Evolutionary conservation across 2,888 invertebrate species (phyloP).

Genomic region (Aporophyla nigra): DNA sequence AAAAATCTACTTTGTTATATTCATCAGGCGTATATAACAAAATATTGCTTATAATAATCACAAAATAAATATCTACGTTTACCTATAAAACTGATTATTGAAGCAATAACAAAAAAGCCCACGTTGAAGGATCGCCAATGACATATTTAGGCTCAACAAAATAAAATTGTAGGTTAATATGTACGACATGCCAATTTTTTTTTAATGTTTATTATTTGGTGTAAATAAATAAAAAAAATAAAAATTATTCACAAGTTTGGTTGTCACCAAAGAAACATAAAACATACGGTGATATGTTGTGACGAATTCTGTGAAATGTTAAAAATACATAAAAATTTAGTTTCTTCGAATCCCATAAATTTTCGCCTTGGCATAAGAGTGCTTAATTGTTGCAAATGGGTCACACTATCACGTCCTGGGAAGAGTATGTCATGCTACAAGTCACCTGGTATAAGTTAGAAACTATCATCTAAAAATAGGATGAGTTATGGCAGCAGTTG

Average conservation of each 20-base stretch:
- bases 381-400: too few relatives aligned
- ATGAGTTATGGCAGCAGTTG: neutral
- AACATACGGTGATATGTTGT: too few relatives aligned
- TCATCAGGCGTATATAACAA: neutral
- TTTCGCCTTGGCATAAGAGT: too few relatives aligned
- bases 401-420: neutral
- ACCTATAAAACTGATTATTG: too few relatives aligned
- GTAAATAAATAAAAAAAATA: too few relatives aligned
- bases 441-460: neutral
- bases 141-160: neutral
- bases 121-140: neutral
- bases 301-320: too few relatives aligned
- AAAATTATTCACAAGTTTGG: neutral
- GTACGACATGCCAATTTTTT: neutral
- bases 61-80: too few relatives aligned
- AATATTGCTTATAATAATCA: neutral
- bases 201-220: too few relatives aligned
- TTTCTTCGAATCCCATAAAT: too few relatives aligned
- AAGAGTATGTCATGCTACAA: too few relatives aligned
- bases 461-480: conserved; percentile 8
- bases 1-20: neutral
- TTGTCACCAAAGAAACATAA: neutral
- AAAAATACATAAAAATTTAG: too few relatives aligned
- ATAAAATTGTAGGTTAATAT: neutral
- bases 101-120: neutral